phyloP scores from a whole-genome alignment of 2,888 invertebrate species.

The Tenthredo notha region DNA sequence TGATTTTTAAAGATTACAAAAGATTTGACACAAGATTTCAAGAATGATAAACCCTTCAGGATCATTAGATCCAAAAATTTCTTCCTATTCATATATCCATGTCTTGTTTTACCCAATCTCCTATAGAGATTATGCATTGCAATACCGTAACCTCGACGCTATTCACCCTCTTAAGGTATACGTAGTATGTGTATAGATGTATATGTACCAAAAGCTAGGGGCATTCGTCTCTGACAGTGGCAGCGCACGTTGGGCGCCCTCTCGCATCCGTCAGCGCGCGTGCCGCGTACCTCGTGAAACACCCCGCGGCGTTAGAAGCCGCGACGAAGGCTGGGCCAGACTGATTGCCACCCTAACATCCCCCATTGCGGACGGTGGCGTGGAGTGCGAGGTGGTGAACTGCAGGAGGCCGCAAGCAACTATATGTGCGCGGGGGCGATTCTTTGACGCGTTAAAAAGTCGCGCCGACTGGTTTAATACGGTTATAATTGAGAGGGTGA shows the following conservation, averaged over 20 bases:
- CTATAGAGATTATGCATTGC: neutral
- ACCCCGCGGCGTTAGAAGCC: constrained; percentile 40
- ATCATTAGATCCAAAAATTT: neutral
- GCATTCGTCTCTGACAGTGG: constrained; percentile 46
- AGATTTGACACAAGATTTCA: no score
- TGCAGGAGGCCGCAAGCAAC: neutral
- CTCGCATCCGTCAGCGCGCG: constrained; percentile 49
- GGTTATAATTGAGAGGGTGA: constrained; percentile 51
- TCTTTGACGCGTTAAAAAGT: constrained; percentile 50
- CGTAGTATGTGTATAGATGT: neutral
- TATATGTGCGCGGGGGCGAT: constrained; percentile 6
- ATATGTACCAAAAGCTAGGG: neutral
- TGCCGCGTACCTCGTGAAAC: constrained; percentile 22
- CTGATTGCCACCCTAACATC: constrained; percentile 49
- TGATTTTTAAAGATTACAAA: no score
- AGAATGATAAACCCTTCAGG: no score
- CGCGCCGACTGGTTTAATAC: constrained; percentile 47
- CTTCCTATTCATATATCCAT: neutral
- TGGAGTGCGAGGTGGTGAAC: neutral
- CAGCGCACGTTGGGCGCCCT: constrained; percentile 24
- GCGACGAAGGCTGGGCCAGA: constrained; percentile 45
- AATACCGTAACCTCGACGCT: neutral
- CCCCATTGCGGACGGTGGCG: neutral
- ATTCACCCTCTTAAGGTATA: neutral
- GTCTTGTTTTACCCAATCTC: neutral